Evolutionary conservation across 2,888 invertebrate species (phyloP), one percentile per base, ranked within the genome.

Genomic region (Amblyjoppa fuscipennis): DNA sequence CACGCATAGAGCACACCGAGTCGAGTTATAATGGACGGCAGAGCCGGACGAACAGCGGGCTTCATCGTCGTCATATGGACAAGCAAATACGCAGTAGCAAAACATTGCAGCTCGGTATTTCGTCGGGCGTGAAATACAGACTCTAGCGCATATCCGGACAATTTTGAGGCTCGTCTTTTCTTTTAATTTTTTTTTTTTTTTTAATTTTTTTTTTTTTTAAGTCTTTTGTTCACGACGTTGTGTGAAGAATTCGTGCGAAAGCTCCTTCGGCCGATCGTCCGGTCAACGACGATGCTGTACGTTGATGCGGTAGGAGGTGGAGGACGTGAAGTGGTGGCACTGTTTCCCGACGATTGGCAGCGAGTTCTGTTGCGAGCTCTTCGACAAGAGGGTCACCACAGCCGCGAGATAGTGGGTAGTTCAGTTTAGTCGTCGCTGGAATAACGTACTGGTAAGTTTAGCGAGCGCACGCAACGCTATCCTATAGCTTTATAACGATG

Each of bases 391-490:
- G 49, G 38, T 61, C 76, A 77, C 74, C 51, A 51, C 51, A 51
- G 25, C 31, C 38, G 34, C 13, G 20, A 38, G 28, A 51, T 13
- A 71, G 64, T 61, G 51, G 74, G 53, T 81, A 84, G 84, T 81
- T 78, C 38, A 20, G 34, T 69, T 71, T 74, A 61, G 81, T 81
- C 81, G 69, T 73, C 69, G 71, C 61, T 84, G 69, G 77, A 68
- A 74, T 49, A 66, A 81, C 84, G 59, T 41, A 81, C 84, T 77
- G 84, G 81, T 81, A 81, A 84, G 51, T 28, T 61, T 76, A 38
- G 20, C 51, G 20, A 69, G 41, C 53, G 6, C 16, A 31, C 64
- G 25, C 16, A 74, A 16, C 20, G 20, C 16, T 45, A 16, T 25
- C 31, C 38, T 20, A 38, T n/a, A 16, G 7, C 3, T 25, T 20